These are phyloP conservation scores for Callopanchax toddi DNA, from an alignment of 2,113 vertebrate genomes.

Conservation along the genomic window DNA sequence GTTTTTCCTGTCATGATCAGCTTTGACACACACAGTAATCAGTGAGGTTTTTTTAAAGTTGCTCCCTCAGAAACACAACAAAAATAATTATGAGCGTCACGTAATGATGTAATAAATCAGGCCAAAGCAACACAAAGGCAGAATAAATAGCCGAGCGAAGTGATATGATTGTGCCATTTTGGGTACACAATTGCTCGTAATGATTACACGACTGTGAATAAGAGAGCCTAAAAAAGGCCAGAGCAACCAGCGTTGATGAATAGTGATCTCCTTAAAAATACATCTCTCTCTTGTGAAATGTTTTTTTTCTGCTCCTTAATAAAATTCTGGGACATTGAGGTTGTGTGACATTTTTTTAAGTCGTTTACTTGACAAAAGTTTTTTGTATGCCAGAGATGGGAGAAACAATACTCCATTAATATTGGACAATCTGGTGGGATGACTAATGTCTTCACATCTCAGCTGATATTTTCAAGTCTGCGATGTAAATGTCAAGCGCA, in stretches of 20 bases:
- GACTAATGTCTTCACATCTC: slow-evolving; percentile 45
- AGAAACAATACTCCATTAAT: slow-evolving; percentile 30
- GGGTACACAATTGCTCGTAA: slow-evolving; percentile 27
- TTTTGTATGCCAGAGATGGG: slow-evolving; percentile 7
- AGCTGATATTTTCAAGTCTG: slow-evolving; percentile 47
- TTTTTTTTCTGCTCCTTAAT: neutral
- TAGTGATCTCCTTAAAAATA: neutral
- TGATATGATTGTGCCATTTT: slow-evolving; percentile 29
- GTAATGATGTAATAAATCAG: neutral
- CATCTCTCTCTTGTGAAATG: neutral
- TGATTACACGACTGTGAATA: slow-evolving; percentile 35
- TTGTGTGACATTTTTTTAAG: slow-evolving; percentile 3
- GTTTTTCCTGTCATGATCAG: neutral
- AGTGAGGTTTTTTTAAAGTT: neutral
- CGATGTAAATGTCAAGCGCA: slow-evolving; percentile 50
- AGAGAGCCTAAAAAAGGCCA: neutral
- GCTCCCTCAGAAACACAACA: neutral
- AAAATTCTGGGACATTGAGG: slow-evolving; percentile 5
- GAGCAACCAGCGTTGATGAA: neutral
- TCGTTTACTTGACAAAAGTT: neutral
- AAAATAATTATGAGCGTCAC: neutral
- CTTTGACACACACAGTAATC: neutral
- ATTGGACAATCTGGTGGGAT: slow-evolving; percentile 18
- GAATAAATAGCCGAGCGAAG: neutral
- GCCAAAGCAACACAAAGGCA: neutral